Evolutionary conservation across 2,113 vertebrate species (phyloP).

Genomic region (Chamaetylas fuelleborni): DNA sequence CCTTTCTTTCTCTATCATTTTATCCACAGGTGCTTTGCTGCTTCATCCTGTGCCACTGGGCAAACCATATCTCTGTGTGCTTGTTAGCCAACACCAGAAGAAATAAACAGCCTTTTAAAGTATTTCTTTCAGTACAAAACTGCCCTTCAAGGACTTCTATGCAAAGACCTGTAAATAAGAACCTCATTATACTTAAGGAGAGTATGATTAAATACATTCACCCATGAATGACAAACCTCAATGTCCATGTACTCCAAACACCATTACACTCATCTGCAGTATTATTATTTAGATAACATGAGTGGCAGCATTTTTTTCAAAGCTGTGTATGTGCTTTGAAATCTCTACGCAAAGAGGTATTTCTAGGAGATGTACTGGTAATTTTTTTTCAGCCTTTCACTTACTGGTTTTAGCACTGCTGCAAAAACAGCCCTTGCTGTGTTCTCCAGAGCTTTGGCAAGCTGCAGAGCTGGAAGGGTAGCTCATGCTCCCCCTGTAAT

Average conservation of each 20-base stretch:
- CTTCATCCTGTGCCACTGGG: neutral
- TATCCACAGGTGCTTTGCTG: neutral
- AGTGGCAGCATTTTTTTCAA: neutral
- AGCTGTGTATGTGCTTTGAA: neutral
- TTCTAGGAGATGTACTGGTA: neutral
- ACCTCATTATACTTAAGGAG: neutral
- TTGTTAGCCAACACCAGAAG: neutral
- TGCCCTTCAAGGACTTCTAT: neutral
- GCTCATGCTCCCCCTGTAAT: neutral
- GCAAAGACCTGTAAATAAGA: neutral
- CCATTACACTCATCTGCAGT: neutral
- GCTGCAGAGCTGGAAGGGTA: neutral
- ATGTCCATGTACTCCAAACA: neutral
- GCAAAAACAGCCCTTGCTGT: neutral
- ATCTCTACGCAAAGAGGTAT: neutral
- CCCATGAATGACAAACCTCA: neutral
- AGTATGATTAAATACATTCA: neutral
- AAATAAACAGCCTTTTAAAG: neutral
- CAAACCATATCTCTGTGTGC: fast-evolving
- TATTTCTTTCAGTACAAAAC: neutral
- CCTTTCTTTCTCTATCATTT: neutral
- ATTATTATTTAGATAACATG: neutral
- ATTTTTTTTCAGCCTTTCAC: neutral
- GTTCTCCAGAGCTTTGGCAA: neutral
- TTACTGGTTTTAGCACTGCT: neutral